These are phyloP conservation scores for Drosophila hydei DNA, from an alignment of 1,140 invertebrate genomes.

Conservation along the genomic window DNA sequence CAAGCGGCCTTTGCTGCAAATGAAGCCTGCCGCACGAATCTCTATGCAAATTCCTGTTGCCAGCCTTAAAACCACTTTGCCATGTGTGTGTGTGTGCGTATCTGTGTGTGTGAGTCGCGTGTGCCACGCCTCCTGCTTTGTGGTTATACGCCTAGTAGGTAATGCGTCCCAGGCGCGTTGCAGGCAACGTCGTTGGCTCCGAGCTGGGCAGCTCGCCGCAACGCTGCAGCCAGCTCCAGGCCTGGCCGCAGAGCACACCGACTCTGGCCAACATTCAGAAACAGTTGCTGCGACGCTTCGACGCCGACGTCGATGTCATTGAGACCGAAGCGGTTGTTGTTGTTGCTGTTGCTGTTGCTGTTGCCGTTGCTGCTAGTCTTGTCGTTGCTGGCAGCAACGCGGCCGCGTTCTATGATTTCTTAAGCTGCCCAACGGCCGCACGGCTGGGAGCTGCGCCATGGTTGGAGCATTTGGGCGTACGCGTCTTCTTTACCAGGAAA, in stretches of 20 bases:
- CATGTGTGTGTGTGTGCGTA: neutral
- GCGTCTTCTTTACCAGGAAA: slow-evolving; percentile 77
- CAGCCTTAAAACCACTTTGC: slow-evolving; percentile 11
- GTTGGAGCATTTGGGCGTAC: slow-evolving; percentile 52
- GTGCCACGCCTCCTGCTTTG: slow-evolving; percentile 35
- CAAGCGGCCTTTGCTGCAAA: neutral
- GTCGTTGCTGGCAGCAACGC: slow-evolving; percentile 54
- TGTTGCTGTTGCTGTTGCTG: slow-evolving; percentile 15
- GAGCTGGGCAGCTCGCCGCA: slow-evolving; percentile 72
- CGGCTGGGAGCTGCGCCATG: slow-evolving; percentile 26
- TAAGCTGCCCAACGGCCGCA: slow-evolving; percentile 28
- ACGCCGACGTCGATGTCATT: slow-evolving; percentile 36
- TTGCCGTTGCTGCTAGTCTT: slow-evolving; percentile 37
- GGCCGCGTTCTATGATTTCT: slow-evolving; percentile 75
- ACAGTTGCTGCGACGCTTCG: slow-evolving; percentile 72
- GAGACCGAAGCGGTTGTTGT: slow-evolving; percentile 21
- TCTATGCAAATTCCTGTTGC: slow-evolving; percentile 17
- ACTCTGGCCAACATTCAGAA: slow-evolving; percentile 80
- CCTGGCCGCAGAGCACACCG: slow-evolving; percentile 67
- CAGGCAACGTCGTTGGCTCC: slow-evolving; percentile 65
- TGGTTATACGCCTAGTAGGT: slow-evolving; percentile 50
- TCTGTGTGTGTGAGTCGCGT: slow-evolving; percentile 40
- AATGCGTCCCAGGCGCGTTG: slow-evolving; percentile 65
- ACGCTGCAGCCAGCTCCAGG: slow-evolving; percentile 71
- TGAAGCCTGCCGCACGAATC: slow-evolving; percentile 19